Evolutionary conservation across 2,888 invertebrate genomes (phyloP).

Genomic region (Cheilosia grossa): DNA sequence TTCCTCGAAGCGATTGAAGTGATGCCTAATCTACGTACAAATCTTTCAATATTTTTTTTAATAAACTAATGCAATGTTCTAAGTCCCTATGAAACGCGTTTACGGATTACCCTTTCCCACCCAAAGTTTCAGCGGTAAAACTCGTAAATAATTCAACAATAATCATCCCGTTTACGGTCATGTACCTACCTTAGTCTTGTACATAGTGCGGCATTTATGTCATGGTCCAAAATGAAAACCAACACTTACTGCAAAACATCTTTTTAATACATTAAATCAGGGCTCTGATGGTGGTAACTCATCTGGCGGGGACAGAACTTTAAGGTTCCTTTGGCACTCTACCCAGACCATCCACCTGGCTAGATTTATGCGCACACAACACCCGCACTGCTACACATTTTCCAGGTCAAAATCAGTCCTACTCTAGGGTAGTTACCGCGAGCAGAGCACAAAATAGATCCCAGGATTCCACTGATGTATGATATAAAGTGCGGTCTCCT

Average conservation of each 20-base stretch:
- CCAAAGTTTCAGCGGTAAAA: conserved; percentile 31
- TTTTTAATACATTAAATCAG: conserved; percentile 73
- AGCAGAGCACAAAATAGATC: conserved; percentile 30
- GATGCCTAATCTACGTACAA: too few species aligned
- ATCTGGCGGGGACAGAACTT: conserved; percentile 72
- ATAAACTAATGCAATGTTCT: too few species aligned
- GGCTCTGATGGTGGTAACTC: conserved; percentile 69
- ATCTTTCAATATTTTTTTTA: too few species aligned
- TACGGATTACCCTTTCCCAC: conserved; percentile 20
- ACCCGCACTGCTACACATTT: conserved; percentile 50
- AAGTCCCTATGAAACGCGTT: too few species aligned
- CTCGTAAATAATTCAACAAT: conserved; percentile 66
- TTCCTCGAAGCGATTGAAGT: too few species aligned
- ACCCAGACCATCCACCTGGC: conserved; percentile 62
- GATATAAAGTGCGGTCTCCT: conserved; percentile 65
- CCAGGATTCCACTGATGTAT: conserved; percentile 54
- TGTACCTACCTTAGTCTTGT: conserved; percentile 32
- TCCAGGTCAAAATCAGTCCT: conserved; percentile 70
- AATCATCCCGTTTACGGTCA: conserved; percentile 59
- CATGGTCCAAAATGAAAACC: conserved; percentile 60
- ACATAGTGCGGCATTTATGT: conserved; percentile 63
- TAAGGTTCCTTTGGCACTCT: conserved; percentile 67
- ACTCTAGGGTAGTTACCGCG: conserved; percentile 46
- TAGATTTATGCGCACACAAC: conserved; percentile 69
- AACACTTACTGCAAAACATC: conserved; percentile 62